phyloP scores from a whole-genome alignment of 2,113 vertebrate genomes.

The Thymallus thymallus region DNA sequence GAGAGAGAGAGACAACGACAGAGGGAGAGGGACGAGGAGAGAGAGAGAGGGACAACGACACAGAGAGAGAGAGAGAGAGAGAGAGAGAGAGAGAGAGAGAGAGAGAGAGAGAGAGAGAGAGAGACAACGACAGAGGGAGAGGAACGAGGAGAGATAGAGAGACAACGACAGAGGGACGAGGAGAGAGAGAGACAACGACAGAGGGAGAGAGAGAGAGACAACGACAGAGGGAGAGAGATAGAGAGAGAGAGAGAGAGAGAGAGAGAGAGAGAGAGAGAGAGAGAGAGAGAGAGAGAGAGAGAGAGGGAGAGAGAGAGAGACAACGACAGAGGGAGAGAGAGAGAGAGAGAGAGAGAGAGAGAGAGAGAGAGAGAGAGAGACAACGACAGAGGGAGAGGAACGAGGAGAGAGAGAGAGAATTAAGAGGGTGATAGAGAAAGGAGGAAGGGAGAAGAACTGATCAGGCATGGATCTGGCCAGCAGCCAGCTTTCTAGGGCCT shows the following conservation, averaged over 20 bases:
- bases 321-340: no score
- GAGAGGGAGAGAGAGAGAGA: no score
- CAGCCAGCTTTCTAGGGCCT: slow-evolving; percentile 46
- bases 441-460: slow-evolving; percentile 28
- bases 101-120: slow-evolving; percentile 17
- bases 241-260: no score
- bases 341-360: no score
- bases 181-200: not conserved
- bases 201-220: no score
- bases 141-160: not conserved
- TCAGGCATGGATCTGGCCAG: slow-evolving; percentile 42
- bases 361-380: slow-evolving; percentile 18
- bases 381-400: not conserved
- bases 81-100: no score
- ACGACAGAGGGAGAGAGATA: no score
- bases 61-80: no score
- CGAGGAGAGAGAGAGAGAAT: slow-evolving; percentile 8
- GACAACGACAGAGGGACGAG: not conserved
- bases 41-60: no score
- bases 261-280: slow-evolving; percentile 7
- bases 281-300: no score
- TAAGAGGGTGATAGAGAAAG: slow-evolving; percentile 16
- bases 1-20: slow-evolving; percentile 17
- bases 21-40: no score
- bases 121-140: not conserved